Evolutionary conservation across 2,888 invertebrate species (phyloP).

Genomic region (Plebejus melissa): DNA sequence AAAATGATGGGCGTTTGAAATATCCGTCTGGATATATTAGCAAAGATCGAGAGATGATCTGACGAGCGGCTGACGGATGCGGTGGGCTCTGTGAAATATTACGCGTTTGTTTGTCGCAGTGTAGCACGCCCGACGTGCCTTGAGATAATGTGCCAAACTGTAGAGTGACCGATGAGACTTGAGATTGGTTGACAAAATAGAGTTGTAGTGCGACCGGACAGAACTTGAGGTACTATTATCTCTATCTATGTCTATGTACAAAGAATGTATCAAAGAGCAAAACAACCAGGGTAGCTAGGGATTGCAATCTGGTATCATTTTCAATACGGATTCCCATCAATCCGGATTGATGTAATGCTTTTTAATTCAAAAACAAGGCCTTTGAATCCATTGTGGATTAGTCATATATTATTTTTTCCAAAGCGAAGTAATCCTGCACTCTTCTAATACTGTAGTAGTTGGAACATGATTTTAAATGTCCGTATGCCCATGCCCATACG

Average conservation of each 20-base stretch:
- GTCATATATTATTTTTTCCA: too few species aligned
- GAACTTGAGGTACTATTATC: background rate
- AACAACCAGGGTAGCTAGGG: too few species aligned
- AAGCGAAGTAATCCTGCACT: too few species aligned
- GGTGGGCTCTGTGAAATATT: slow-evolving; percentile 16
- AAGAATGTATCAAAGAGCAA: too few species aligned
- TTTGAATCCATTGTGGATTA: too few species aligned
- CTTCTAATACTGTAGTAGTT: too few species aligned
- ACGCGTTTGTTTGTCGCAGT: slow-evolving; percentile 10
- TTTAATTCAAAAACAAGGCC: too few species aligned
- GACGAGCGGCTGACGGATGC: slow-evolving; percentile 12
- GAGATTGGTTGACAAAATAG: slow-evolving; percentile 2
- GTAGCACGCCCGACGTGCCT: slow-evolving; percentile 6
- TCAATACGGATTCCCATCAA: too few species aligned
- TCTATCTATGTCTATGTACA: background rate
- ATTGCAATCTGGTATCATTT: too few species aligned
- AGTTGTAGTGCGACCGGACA: background rate
- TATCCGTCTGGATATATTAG: slow-evolving; percentile 12
- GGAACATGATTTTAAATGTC: too few species aligned
- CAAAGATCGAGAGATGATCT: slow-evolving; percentile 18
- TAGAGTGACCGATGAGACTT: background rate
- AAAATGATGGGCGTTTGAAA: slow-evolving; percentile 1
- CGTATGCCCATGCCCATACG: too few species aligned
- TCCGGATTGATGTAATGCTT: too few species aligned
- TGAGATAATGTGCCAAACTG: slow-evolving; percentile 8